Evolutionary conservation across 2,113 vertebrate genomes (phyloP).

Genomic region (Nycticebus coucang): DNA sequence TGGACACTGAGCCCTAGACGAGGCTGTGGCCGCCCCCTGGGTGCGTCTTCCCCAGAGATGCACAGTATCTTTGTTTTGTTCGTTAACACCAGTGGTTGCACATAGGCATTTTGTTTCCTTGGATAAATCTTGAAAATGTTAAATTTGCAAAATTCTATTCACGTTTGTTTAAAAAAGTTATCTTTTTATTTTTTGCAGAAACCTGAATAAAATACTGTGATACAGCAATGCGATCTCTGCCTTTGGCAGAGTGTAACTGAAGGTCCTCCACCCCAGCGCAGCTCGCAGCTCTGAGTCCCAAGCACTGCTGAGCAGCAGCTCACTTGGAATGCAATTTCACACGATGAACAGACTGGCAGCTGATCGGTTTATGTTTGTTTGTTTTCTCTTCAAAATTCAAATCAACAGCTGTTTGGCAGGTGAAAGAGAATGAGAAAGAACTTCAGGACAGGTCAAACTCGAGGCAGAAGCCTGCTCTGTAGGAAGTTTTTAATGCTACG

Average conservation of each 20-base stretch:
- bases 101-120: slow-evolving; percentile 85
- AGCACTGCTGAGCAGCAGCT: slow-evolving; percentile 73
- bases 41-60: slow-evolving; percentile 79
- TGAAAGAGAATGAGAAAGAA: slow-evolving; percentile 97
- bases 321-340: slow-evolving; percentile 83
- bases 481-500: slow-evolving; percentile 94
- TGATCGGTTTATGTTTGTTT: slow-evolving; percentile 79
- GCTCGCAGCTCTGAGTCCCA: slow-evolving; percentile 85
- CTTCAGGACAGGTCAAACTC: slow-evolving; percentile 88
- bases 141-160: slow-evolving; percentile 89
- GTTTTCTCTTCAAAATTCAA: slow-evolving; percentile 83
- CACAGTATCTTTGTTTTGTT: slow-evolving; percentile 70
- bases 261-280: slow-evolving; percentile 85
- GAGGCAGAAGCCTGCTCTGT: slow-evolving; percentile 94
- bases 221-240: slow-evolving; percentile 83
- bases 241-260: slow-evolving; percentile 82
- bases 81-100: slow-evolving; percentile 87
- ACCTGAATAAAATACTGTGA: slow-evolving; percentile 93
- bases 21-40: slow-evolving; percentile 72
- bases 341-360: slow-evolving; percentile 85
- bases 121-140: slow-evolving; percentile 87
- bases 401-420: slow-evolving; percentile 93
- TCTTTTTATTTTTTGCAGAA: slow-evolving; percentile 87
- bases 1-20: slow-evolving; percentile 81
- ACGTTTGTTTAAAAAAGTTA: slow-evolving; percentile 89